Base-by-base conservation (phyloP, 2,888 invertebrate genomes). In the Pseudococcus longispinus region DNA sequence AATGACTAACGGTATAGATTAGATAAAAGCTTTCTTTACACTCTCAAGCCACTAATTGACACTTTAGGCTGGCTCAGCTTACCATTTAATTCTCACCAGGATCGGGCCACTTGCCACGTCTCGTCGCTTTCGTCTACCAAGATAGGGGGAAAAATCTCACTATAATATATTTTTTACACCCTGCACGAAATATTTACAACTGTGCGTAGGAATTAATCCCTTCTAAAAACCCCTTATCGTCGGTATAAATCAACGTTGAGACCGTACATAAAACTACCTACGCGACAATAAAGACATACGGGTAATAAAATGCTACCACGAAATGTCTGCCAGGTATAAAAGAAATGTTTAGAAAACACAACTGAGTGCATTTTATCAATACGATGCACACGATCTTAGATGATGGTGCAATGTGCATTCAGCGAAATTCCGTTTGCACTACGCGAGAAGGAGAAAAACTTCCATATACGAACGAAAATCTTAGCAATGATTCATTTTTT, bases 1-100 rank as follows among this genome's bases (percentile, higher is more conserved):
- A 70, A 70, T 20, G 70, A 70, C 70, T 26, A 15, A 70, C 29
- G 18, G 26, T 70, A 70, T 29, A 70, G 70, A 70, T 70, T 70
- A 70, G 70, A 70, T 70, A 70, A 70, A 70, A 70, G 70, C 70
- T 70, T 70, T 70, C 70, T 70, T 70, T 29, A 70, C 70, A 70
- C 32, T 60, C 23, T 23, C 6, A 70, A 70, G 70, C 70, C 70
- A 29, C 29, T 70, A 70, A 70, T 70, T 70, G 70, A 70, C 70
- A 70, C 70, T 70, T 70, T 29, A 29, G 70, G 70, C 29, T 70
- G 70, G 70, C 18, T 60, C 60, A 13, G 23, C 60, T 60, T 60
- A 60, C 60, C 60, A 23, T 60, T 60, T 60, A 60, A 60, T 55
- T 55, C 55, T 55, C 55, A 55, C n/a, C n/a, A 55, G 6, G 23